These are phyloP conservation scores for Euwallacea similis DNA, from an alignment of 1,140 invertebrate genomes.

Conservation along the genomic window DNA sequence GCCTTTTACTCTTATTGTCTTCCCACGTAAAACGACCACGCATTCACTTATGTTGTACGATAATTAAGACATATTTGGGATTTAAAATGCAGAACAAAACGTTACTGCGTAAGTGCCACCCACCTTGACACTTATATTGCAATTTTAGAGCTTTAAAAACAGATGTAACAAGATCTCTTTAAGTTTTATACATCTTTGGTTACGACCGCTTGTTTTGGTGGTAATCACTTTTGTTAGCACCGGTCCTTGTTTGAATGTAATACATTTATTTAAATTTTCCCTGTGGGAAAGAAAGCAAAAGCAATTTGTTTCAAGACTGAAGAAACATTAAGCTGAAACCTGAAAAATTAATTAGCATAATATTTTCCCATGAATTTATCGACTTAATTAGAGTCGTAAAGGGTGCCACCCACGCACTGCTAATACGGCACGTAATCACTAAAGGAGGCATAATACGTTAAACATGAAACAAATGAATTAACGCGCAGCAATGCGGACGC, in stretches of 20 bases:
- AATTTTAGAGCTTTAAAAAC: conserved; percentile 8
- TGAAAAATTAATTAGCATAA: conserved; percentile 33
- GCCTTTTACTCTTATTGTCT: too few relatives aligned
- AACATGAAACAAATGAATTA: conserved; percentile 38
- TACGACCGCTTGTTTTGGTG: too few relatives aligned
- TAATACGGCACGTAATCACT: conserved; percentile 32
- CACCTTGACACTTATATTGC: conserved; percentile 16
- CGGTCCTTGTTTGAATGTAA: too few relatives aligned
- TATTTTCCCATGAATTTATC: conserved; percentile 32
- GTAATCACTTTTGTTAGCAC: too few relatives aligned
- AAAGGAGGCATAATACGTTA: conserved; percentile 31
- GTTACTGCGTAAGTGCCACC: conserved; percentile 2
- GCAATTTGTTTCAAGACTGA: too few relatives aligned
- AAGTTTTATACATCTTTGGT: not conserved
- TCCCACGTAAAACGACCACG: too few relatives aligned
- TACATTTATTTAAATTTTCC: too few relatives aligned
- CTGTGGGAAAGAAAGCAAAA: too few relatives aligned
- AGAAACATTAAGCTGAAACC: not conserved
- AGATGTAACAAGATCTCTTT: conserved; percentile 2
- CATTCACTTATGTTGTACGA: not conserved
- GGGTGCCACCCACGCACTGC: conserved; percentile 30
- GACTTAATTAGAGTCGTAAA: conserved; percentile 29
- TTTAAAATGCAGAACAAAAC: conserved; percentile 18
- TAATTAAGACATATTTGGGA: conserved; percentile 8
- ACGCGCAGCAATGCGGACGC: conserved; percentile 32